Evolutionary conservation across 1,140 invertebrate genomes (phyloP), one percentile per base, ranked within the genome.

Genomic region (Paracyclopina nana): DNA sequence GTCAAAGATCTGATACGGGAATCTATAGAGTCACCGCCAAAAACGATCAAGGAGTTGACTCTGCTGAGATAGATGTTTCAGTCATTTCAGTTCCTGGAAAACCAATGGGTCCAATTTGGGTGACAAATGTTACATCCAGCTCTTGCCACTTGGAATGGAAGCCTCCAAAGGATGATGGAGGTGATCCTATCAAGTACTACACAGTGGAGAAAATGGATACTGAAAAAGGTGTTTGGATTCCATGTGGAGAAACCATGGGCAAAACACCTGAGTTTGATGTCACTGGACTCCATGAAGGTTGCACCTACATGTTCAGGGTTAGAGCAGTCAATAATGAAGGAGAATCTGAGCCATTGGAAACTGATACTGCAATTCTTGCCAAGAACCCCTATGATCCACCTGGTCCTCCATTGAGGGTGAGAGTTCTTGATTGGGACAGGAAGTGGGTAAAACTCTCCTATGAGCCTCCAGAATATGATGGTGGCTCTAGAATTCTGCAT

Each of bases 261-360:
- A 69, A 72, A 52, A 75, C 76, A 22, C 81, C 84, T 6, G 83
- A 88, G 63, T 78, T 85, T 72, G 79, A 82, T 64, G 84, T 92
- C 0, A 78, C 80, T 54, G 83, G 82, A 20, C 63, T 90, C 29
- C 82, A 80, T 53, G 81, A 87, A 52, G 91, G 90, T 51, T 84
- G 95, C 61, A 86, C 94, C 60, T 98, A 98, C 64, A 85, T 92
- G 68, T 98, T 98, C 77, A 74, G 92, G 52, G 91, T 98, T 1
- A 91, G 90, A 60, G 94, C 94, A 8, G 68, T 95, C 6, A 98
- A 98, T 63, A 87, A 85, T 58, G 86, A 96, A 68, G 91, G 92
- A 30, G 85, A 90, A 67, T 94, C 88, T 16, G 86, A 95, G 61
- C 90, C 90, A n/a, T 68, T 99, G 20, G 85, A 90, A 62, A 92